Evolutionary conservation across 2,888 invertebrate species (phyloP).

Genomic region (Dioctria rufipes): DNA sequence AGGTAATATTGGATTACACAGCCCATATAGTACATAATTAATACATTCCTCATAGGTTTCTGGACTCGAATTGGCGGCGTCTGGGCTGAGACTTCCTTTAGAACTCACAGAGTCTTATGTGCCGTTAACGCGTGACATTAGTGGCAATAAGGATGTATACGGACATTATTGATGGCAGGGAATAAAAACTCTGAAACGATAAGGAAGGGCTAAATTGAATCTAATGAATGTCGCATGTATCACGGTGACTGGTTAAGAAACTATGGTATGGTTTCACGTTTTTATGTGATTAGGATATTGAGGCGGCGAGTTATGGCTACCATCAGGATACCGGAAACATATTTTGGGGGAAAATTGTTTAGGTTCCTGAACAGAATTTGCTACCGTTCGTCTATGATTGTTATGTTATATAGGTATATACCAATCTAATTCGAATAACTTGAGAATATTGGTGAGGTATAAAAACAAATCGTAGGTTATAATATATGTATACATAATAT

Average conservation of each 20-base stretch:
- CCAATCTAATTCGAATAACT: background rate
- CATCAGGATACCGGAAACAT: slow-evolving; percentile 23
- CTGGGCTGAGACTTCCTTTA: too few species aligned
- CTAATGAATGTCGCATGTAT: slow-evolving; percentile 30
- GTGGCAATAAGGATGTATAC: slow-evolving; percentile 1
- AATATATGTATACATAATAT: too few species aligned
- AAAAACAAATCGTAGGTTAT: too few species aligned
- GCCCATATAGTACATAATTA: slow-evolving; percentile 50
- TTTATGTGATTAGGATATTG: slow-evolving; percentile 42
- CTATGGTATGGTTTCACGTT: slow-evolving; percentile 8
- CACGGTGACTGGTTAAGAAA: background rate
- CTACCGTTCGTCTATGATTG: background rate
- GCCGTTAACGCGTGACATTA: slow-evolving; percentile 33
- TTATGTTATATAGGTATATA: background rate
- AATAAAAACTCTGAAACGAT: slow-evolving; percentile 31
- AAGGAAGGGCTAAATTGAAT: slow-evolving; percentile 37
- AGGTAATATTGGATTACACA: slow-evolving; percentile 49
- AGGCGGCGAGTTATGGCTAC: slow-evolving; percentile 20
- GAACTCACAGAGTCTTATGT: too few species aligned
- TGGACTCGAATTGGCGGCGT: background rate
- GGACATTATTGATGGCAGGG: slow-evolving; percentile 36
- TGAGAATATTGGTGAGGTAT: too few species aligned
- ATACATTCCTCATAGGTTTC: slow-evolving; percentile 43
- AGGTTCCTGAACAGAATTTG: slow-evolving; percentile 29
- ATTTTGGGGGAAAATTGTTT: slow-evolving; percentile 25